phyloP scores from a whole-genome alignment of 2,888 invertebrate species.

The Periphyllus acericola region DNA sequence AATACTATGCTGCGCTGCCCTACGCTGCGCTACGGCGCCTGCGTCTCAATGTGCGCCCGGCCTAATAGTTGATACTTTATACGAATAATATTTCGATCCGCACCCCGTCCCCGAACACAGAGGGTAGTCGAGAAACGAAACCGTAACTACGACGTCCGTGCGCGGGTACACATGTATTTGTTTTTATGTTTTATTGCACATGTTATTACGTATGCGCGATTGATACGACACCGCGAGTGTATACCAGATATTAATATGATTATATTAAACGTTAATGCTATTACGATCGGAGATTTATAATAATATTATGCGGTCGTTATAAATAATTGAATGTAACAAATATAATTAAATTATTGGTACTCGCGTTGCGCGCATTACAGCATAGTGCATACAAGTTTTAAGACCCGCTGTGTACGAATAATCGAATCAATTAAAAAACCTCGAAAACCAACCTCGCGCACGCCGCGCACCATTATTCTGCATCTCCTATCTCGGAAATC shows the following conservation, averaged over 20 bases:
- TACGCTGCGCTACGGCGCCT: too few species aligned
- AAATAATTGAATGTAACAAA: not conserved
- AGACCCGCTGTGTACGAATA: not conserved
- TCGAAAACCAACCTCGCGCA: not conserved
- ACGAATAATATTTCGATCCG: too few species aligned
- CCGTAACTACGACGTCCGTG: too few species aligned
- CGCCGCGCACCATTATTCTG: not conserved
- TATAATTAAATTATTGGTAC: not conserved
- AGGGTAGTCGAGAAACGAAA: too few species aligned
- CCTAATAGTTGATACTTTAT: too few species aligned
- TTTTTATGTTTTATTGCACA: too few species aligned
- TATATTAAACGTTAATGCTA: not conserved
- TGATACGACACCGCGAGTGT: too few species aligned
- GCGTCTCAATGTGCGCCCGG: too few species aligned
- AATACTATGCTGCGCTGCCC: too few species aligned
- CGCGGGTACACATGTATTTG: too few species aligned
- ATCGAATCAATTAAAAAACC: conserved; percentile 1
- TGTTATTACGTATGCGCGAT: too few species aligned
- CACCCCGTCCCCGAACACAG: too few species aligned
- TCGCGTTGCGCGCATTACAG: not conserved
- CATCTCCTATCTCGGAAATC: not conserved
- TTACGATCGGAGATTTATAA: not conserved
- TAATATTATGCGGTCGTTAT: not conserved
- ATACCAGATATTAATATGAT: not conserved
- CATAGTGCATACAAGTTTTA: not conserved